These are phyloP conservation scores for Temnothorax ravouxi DNA, from an alignment of 2,888 invertebrate genomes.

Conservation along the genomic window DNA sequence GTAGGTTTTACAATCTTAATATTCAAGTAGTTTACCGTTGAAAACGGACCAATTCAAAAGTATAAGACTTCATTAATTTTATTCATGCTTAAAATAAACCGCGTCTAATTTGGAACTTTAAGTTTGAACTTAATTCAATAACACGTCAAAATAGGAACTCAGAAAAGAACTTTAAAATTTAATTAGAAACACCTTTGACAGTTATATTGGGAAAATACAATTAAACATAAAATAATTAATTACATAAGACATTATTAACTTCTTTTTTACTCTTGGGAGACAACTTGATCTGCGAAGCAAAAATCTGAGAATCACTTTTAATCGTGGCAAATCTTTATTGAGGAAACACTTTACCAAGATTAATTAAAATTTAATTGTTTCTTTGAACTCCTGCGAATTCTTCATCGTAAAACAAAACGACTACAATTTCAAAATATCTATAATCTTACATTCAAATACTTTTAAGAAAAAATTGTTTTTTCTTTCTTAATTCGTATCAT, in stretches of 20 bases:
- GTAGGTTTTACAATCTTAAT: slow-evolving; percentile 15
- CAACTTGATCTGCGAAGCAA: background rate
- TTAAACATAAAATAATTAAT: slow-evolving; percentile 35
- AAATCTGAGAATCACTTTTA: slow-evolving; percentile 20
- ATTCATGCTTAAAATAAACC: slow-evolving; percentile 3
- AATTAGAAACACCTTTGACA: slow-evolving; percentile 21
- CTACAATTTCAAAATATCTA: slow-evolving; percentile 9
- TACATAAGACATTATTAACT: slow-evolving; percentile 24
- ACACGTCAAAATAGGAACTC: background rate
- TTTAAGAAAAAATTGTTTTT: background rate
- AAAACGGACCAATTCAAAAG: slow-evolving; percentile 6
- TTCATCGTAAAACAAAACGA: background rate
- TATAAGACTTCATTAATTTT: slow-evolving; percentile 5
- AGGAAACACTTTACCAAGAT: background rate
- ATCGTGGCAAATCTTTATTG: slow-evolving; percentile 9
- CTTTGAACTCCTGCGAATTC: background rate
- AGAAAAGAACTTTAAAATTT: background rate
- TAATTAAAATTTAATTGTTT: slow-evolving; percentile 48
- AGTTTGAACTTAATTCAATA: slow-evolving; percentile 11
- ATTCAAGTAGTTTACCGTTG: slow-evolving; percentile 1
- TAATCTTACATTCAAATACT: background rate
- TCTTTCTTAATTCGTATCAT: background rate
- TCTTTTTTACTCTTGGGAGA: background rate
- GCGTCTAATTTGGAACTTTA: slow-evolving; percentile 17
- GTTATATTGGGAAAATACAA: background rate